Evolutionary conservation across 2,113 vertebrate species (phyloP).

Genomic region (Tauraco erythrolophus): DNA sequence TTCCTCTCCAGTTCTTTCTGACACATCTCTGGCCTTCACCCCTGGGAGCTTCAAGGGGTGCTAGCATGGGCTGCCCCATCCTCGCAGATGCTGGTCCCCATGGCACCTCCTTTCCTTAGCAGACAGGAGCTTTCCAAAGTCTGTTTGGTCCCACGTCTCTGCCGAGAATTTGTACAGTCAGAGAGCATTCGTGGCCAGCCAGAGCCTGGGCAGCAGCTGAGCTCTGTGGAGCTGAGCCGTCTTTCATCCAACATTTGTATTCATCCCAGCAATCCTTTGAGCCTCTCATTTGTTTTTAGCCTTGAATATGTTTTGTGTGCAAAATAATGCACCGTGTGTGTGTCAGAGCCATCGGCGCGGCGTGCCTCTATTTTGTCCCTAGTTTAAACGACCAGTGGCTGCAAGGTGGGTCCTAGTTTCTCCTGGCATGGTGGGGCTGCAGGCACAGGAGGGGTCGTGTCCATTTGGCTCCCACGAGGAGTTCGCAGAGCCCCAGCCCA

Average conservation of each 20-base stretch:
- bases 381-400: not conserved
- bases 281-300: not conserved
- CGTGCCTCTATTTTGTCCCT: not conserved
- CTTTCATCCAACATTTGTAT: not conserved
- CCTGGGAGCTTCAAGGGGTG: rapidly evolving
- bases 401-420: not conserved
- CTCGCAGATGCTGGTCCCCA: not conserved
- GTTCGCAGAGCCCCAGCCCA: not conserved
- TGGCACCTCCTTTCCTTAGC: not conserved
- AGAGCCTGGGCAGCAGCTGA: rapidly evolving
- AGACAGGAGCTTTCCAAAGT: not conserved
- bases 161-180: not conserved
- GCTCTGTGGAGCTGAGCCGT: not conserved
- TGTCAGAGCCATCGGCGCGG: not conserved
- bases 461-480: not conserved
- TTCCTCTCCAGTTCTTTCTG: not conserved
- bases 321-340: not conserved
- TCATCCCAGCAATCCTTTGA: not conserved
- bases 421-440: not conserved
- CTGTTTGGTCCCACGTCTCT: not conserved
- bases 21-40: not conserved
- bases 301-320: not conserved
- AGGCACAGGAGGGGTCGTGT: rapidly evolving
- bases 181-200: not conserved
- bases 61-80: not conserved